These are phyloP conservation scores for Clarias platycephalus DNA, from an alignment of 2,797 vertebrate species.

Conservation along the genomic window DNA sequence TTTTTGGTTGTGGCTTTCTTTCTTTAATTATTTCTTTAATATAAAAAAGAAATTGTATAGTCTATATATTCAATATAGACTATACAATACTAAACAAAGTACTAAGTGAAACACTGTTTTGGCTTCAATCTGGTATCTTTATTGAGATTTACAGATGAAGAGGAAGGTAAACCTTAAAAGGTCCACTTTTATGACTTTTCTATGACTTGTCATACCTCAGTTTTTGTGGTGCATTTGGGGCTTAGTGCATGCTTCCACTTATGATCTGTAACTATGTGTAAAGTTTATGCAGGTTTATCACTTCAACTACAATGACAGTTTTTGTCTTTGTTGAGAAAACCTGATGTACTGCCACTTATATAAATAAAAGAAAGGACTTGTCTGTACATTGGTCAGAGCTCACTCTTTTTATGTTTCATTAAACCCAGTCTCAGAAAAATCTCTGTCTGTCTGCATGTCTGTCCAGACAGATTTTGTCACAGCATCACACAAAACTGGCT, in stretches of 20 bases:
- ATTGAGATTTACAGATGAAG: not conserved
- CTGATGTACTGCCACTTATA: not conserved
- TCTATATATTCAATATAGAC: not conserved
- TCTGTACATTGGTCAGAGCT: too few relatives aligned
- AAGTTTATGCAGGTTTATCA: not conserved
- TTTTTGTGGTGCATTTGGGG: not conserved
- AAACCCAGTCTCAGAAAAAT: too few relatives aligned
- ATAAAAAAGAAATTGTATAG: too few relatives aligned
- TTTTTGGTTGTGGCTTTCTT: not conserved
- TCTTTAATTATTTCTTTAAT: not conserved
- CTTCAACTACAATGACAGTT: not conserved
- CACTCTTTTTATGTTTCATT: too few relatives aligned
- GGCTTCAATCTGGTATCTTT: not conserved
- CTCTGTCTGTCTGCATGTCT: too few relatives aligned
- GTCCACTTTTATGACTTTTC: not conserved
- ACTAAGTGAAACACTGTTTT: not conserved
- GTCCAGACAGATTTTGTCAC: too few relatives aligned
- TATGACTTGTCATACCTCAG: not conserved
- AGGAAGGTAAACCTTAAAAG: not conserved
- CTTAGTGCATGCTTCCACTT: not conserved
- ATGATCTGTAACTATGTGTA: not conserved
- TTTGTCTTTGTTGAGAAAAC: not conserved
- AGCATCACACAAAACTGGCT: too few relatives aligned
- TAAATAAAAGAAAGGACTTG: too few relatives aligned
- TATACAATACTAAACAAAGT: not conserved